Evolutionary conservation across 2,113 vertebrate species (phyloP), one percentile per base, ranked within the genome.

Genomic region (Cephalopholis sonnerati): DNA sequence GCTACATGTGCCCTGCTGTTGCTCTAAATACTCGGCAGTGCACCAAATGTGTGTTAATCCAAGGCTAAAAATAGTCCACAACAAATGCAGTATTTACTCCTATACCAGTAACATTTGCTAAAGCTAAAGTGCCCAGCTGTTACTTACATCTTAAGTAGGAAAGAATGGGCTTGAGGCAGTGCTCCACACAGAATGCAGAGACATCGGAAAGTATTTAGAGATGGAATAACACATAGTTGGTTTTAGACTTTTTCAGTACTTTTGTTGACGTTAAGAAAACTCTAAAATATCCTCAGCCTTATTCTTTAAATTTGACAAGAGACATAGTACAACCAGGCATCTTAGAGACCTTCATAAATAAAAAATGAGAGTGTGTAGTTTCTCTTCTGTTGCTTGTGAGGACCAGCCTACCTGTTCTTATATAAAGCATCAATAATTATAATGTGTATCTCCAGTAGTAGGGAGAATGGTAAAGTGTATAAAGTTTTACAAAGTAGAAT

Each of bases 1-100:
- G 29, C 44, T 44, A 22, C 61, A 25, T 57, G 5, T 32, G 55
- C 55, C 82, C 25, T 25, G 36, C 63, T 44, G 44, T 58, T 81
- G 77, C 51, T 76, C 65, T 53, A 48, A 74, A 46, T 48, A 39
- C 29, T 39, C 9, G 18, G 46, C 10, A 36, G 72, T 29, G 44
- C 41, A 61, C 50, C 22, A 39, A 46, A 50, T 58, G 62, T 61
- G 24, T 66, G 44, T 61, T 76, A 39, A 72, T 61, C 59, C 3
- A 1, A 13, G 24, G 64, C 65, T 75, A 51, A 64, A 65, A 58
- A 66, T 63, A 79, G 75, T 70, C 27, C 50, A 64, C 36, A 62
- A 50, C 59, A 72, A 76, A 51, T 78, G 57, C 68, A 32, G 16
- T 74, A 53, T 74, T 55, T 69, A 41, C 54, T 44, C n/a, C 24